Base-by-base conservation (phyloP, 2,113 vertebrate species). In the Psephotus haematonotus region DNA sequence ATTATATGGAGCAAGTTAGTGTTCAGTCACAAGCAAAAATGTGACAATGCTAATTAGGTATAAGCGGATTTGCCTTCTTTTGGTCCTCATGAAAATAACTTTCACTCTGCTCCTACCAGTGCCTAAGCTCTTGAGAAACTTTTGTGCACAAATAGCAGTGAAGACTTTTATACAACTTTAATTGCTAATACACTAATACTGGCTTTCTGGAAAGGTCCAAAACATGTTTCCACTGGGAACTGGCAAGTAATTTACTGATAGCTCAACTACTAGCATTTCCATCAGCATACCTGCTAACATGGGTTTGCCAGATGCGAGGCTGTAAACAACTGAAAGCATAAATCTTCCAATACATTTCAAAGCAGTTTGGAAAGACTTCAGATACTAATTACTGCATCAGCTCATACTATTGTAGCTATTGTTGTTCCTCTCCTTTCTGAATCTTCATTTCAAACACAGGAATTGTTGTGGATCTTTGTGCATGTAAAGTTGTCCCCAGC, bases 51-150 rank as follows among this genome's bases (percentile, higher is more conserved):
- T 82, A 37, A 74, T 39, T 1, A 1, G 1, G 5, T 50, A 10
- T 79, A 86, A 74, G 80, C 0, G 0, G 33, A 74, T 94, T 90
- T 71, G 31, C 43, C 55, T 86, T 82, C 82, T 46, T 52, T 81
- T 50, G 9, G 10, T 60, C 89, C 65, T 89, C 52, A n/a, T 77
- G 29, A 69, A 79, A 89, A 39, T 55, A 60, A 76, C 44, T 87
- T 83, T 7, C 50, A 49, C 17, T 71, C 27, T 78, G 52, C 29
- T 93, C 69, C 62, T 74, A 62, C 59, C 76, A 27, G 31, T 44
- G 63, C 62, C 22, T 35, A 23, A 76, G 50, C 59, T 78, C 77
- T 79, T 91, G 83, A 72, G 78, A 92, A 89, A 82, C 41, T 87
- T 89, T 65, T 14, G 25, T 57, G 76, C 79, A 19, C 11, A 3